Conservation (phyloP, 2,888 invertebrate species). For the Lamproptera curius region DNA sequence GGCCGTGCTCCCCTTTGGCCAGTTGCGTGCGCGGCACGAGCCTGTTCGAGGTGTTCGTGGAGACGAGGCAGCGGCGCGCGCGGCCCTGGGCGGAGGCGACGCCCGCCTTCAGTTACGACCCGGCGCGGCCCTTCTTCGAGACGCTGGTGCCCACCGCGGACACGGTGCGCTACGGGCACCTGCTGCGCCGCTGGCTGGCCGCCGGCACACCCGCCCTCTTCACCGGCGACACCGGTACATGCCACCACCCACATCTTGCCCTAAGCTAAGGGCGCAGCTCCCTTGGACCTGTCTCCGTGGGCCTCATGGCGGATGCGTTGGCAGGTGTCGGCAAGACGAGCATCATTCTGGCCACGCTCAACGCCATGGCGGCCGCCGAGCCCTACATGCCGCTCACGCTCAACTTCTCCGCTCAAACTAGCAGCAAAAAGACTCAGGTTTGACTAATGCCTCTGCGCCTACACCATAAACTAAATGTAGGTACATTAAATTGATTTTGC, state of each 20-base stretch:
- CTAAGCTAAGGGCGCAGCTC: background rate
- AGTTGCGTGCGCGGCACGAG: slow-evolving; percentile 83
- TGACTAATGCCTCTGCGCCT: no score
- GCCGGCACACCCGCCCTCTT: slow-evolving; percentile 88
- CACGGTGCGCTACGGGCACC: slow-evolving; percentile 90
- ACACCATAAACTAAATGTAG: no score
- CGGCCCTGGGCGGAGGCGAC: slow-evolving; percentile 89
- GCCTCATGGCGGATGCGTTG: no score
- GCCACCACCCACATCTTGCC: no score
- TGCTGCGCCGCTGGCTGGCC: slow-evolving; percentile 85
- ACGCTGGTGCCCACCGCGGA: slow-evolving; percentile 95
- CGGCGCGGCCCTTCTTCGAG: slow-evolving; percentile 88
- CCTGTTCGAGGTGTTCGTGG: slow-evolving; percentile 88
- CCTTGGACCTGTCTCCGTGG: no score
- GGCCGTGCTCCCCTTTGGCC: slow-evolving; percentile 5
- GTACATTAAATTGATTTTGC: no score
- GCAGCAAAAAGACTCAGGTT: slow-evolving; percentile 87
- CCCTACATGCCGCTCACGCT: slow-evolving; percentile 86
- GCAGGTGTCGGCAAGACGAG: slow-evolving; percentile 94
- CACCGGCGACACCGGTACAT: slow-evolving; percentile 89
- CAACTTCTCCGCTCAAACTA: slow-evolving; percentile 95
- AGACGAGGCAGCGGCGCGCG: slow-evolving; percentile 82
- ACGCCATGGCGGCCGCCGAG: slow-evolving; percentile 78
- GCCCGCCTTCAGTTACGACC: slow-evolving; percentile 84
- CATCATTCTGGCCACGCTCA: slow-evolving; percentile 86